Evolutionary conservation across 1,140 invertebrate genomes (phyloP), one percentile per base, ranked within the genome.

Genomic region (Nasonia vitripennis): DNA sequence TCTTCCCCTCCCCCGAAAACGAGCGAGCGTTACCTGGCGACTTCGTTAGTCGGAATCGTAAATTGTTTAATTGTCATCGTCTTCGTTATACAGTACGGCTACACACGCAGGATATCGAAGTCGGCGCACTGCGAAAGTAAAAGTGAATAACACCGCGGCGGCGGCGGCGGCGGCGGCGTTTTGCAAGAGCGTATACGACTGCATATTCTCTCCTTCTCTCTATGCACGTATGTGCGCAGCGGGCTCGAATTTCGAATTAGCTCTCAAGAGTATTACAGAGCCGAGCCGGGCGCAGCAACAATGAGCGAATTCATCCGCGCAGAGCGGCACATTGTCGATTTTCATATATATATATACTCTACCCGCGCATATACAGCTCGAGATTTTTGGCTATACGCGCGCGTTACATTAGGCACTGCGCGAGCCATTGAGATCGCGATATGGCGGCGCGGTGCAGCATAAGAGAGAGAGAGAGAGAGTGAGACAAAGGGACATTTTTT

Each of bases 401-500:
- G n/a, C 67, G 67, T 70, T 27, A n/a, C 7, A n/a, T 17, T n/a
- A 23, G 9, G 20, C 10, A 70, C 6, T 68, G 14, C 3, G 51
- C 51, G 14, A 17, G 51, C 51, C 51, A 55, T 55, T 55, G 51
- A 20, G 51, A 17, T 17, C 41, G 17, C 51, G 51, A 55, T 55
- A 55, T 55, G 51, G 51, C 51, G 17, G 51, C 34, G 34, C n/a
- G 67, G 67, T 27, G n/a, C 67, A 27, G 67, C 67, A n/a, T 1
- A 7, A 45, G 41, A 45, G 71, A 75, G 27, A 17, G 71, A n/a
- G 11, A 20, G 73, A 74, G n/a, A n/a, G n/a, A n/a, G n/a, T n/a
- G n/a, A n/a, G 73, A 75, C 73, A 75, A 75, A 75, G 73, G 27
- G 73, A 41, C 37, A 41, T 75, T 37, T 75, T 75, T 75, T 75